Evolutionary conservation across 2,797 vertebrate genomes (phyloP).

Genomic region (Coilia nasus): DNA sequence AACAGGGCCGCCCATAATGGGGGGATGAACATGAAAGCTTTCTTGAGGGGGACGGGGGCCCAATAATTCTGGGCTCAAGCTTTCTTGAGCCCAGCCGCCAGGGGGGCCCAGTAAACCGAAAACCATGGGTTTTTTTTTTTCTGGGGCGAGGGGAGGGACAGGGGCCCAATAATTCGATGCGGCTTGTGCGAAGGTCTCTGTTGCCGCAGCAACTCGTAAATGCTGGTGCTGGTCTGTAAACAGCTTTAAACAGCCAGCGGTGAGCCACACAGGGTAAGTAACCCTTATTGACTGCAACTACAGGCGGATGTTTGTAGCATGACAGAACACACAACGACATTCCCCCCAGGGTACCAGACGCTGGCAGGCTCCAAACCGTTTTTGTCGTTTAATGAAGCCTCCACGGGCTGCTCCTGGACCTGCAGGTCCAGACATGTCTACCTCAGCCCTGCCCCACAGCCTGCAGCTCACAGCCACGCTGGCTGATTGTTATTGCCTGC

Average conservation of each 20-base stretch:
- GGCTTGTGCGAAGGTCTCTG: neutral
- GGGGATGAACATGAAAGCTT: too few species aligned
- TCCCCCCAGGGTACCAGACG: neutral
- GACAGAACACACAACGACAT: neutral
- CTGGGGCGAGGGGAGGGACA: too few species aligned
- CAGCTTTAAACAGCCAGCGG: neutral
- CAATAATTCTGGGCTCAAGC: too few species aligned
- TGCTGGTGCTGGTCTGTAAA: neutral
- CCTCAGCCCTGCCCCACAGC: slow-evolving; percentile 65
- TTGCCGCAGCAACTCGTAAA: neutral
- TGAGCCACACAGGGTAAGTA: neutral
- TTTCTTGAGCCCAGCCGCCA: too few species aligned
- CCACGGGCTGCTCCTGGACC: neutral
- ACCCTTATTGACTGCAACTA: neutral
- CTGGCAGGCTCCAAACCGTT: too few species aligned
- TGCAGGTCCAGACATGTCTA: slow-evolving; percentile 30
- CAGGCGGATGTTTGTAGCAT: neutral
- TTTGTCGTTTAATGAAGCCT: neutral
- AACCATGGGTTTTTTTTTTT: too few species aligned
- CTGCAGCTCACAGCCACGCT: slow-evolving; percentile 64
- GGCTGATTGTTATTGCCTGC: slow-evolving; percentile 76
- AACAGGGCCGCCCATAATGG: too few species aligned
- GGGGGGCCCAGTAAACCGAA: too few species aligned
- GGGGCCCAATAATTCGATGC: too few species aligned
- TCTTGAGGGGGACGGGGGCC: too few species aligned